phyloP scores from a whole-genome alignment of 2,888 invertebrate species.

The Asteroscopus sphinx region DNA sequence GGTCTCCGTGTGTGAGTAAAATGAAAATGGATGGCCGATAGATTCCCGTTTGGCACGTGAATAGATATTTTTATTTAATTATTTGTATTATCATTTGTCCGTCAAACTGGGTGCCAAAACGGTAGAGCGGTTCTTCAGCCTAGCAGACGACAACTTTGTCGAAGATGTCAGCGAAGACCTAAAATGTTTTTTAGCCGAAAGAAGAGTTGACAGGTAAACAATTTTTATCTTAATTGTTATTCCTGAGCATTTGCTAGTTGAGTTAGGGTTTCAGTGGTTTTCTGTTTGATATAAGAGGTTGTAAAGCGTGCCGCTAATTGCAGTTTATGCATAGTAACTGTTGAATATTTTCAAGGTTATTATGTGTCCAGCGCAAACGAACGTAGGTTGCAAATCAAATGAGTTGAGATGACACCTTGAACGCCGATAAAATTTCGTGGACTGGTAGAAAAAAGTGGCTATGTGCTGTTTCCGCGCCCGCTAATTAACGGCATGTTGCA shows the following conservation, averaged over 20 bases:
- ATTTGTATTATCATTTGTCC: conserved; percentile 68
- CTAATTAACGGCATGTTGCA: conserved; percentile 34
- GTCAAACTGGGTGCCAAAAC: conserved; percentile 90
- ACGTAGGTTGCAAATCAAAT: conserved; percentile 75
- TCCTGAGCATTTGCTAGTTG: conserved; percentile 35
- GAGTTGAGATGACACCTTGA: conserved; percentile 75
- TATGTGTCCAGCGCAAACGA: conserved; percentile 70
- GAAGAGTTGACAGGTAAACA: conserved; percentile 88
- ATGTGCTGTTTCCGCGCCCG: conserved; percentile 42
- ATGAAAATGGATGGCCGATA: conserved; percentile 79
- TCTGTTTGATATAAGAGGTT: conserved; percentile 7
- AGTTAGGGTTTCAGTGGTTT: conserved; percentile 20
- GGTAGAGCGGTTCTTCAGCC: conserved; percentile 84
- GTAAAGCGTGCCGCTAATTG: conserved; percentile 11
- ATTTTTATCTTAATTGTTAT: conserved; percentile 68
- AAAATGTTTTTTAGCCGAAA: conserved; percentile 85
- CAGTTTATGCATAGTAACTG: conserved; percentile 15
- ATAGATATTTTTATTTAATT: conserved; percentile 74
- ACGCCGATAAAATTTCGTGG: conserved; percentile 70
- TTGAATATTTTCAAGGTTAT: conserved; percentile 83
- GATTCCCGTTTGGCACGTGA: conserved; percentile 80
- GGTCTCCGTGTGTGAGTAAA: conserved; percentile 62
- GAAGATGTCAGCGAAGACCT: conserved; percentile 88
- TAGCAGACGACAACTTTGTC: conserved; percentile 86
- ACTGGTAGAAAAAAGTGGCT: conserved; percentile 60